Evolutionary conservation across 1,140 invertebrate species (phyloP), one percentile per base, ranked within the genome.

Genomic region (Myzus persicae): DNA sequence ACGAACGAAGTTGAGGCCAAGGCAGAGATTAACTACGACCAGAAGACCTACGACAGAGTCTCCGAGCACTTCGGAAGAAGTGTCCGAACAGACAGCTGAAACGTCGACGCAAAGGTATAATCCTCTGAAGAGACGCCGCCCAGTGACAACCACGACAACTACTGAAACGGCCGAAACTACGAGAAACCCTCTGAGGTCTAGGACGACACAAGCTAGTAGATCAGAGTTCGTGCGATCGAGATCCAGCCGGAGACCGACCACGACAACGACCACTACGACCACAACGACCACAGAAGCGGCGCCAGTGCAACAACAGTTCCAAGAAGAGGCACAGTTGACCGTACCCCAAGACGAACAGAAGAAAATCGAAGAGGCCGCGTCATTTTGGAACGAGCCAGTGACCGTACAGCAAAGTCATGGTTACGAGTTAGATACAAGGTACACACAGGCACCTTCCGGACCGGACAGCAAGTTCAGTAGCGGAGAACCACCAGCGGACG

Each of bases 401-500:
- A 94, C 94, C 1, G 94, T 94, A 40, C 94, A 94, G 91, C 94
- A 94, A 90, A 94, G 94, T 91, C 94, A 94, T 44, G 93, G 94
- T 85, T 94, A 94, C 82, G 94, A 94, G n/a, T 94, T 94, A 22
- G 93, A 91, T 22, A 59, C 89, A 6, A 90, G 36, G 38, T 59
- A 90, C 38, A 89, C 89, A 18, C 89, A 59, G 22, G 11, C 89
- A 6, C 54, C 89, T 40, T 46, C 94, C n/a, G 93, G 96, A 84
- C 95, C 96, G 93, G 97, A 96, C 42, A 96, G 96, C 94, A 96
- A 97, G 4, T 76, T 40, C 31, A 96, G 96, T 94, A 96, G 96
- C 26, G 95, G 96, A 87, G 94, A 94, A n/a, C 94, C 93, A 44
- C 94, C 94, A 22, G 59, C 44, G 22, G 76, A 93, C 7, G 81